Percentiles rank a stretch among this genome's conserved stretches.
Conservation (phyloP, 1,140 invertebrate genomes). For the Marisa cornuarietis region DNA sequence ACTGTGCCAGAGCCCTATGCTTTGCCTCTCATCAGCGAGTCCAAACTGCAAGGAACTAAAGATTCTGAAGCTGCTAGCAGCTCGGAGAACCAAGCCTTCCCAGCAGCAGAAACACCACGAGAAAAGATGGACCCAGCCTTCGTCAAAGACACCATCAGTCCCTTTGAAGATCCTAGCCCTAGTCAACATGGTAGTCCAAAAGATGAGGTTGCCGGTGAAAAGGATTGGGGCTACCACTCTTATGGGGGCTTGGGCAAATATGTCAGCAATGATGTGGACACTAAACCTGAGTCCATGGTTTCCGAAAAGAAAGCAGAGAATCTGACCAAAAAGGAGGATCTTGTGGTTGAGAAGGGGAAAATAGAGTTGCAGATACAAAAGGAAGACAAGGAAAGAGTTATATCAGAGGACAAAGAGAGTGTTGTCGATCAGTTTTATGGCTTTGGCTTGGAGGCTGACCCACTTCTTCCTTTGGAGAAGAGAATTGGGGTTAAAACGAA, state of each 20-base stretch:
- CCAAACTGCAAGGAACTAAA: neutral
- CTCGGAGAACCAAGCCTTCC: neutral
- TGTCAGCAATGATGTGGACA: constrained; percentile 17
- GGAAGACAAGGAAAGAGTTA: constrained; percentile 22
- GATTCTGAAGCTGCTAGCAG: neutral
- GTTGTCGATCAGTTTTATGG: constrained; percentile 16
- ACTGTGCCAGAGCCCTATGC: neutral
- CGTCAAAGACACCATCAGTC: constrained; percentile 12
- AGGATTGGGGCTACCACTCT: constrained; percentile 4
- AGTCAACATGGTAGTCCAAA: neutral
- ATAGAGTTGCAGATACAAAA: constrained; percentile 24
- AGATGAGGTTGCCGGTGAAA: constrained; percentile 1
- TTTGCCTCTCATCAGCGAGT: neutral
- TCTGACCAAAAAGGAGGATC: constrained; percentile 18
- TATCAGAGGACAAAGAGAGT: constrained; percentile 14
- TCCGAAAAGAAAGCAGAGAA: constrained; percentile 9
- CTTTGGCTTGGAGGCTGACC: constrained; percentile 7
- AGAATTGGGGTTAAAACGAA: constrained; percentile 11
- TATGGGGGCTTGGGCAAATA: constrained; percentile 17
- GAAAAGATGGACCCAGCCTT: neutral
- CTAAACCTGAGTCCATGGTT: neutral
- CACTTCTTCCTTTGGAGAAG: constrained; percentile 17
- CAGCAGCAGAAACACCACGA: constrained; percentile 5
- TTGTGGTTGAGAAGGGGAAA: constrained; percentile 24
- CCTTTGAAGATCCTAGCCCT: constrained; percentile 22